Percentiles rank a stretch among this genome's conserved stretches.
Conservation (phyloP, 23 tunicate species). For the Diplosoma virens region DNA sequence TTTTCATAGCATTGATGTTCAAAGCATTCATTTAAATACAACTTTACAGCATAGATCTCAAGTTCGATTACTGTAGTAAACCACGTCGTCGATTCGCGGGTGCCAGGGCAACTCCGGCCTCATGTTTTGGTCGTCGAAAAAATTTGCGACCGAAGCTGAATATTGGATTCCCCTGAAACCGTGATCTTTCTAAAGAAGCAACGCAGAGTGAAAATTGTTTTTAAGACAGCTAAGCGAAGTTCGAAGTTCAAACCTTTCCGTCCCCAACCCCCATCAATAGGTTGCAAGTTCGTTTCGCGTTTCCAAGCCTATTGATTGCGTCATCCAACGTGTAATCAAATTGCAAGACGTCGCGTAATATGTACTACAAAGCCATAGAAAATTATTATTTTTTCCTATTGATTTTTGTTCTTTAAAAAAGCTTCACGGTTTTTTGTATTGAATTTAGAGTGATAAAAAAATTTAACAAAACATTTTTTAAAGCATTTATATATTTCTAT, state of each 20-base stretch:
- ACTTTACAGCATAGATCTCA: no score
- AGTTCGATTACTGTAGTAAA: conserved; percentile 87
- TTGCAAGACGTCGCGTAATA: conserved; percentile 87
- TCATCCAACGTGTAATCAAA: conserved; percentile 92
- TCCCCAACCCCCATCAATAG: conserved; percentile 96
- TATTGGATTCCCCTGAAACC: conserved; percentile 84
- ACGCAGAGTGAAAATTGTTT: neutral
- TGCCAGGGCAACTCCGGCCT: conserved; percentile 69
- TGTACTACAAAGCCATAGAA: no score
- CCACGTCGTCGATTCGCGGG: conserved; percentile 74
- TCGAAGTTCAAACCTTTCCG: no score
- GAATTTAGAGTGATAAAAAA: no score
- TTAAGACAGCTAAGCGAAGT: neutral
- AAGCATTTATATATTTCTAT: no score
- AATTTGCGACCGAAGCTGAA: conserved; percentile 75
- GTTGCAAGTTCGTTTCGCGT: conserved; percentile 84
- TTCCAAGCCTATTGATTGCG: conserved; percentile 74
- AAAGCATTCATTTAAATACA: no score
- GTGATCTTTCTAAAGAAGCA: conserved; percentile 67
- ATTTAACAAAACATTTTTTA: no score
- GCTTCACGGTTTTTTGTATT: no score
- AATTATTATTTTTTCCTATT: no score
- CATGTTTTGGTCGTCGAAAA: conserved; percentile 87
- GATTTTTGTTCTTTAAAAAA: no score
- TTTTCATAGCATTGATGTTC: no score